Evolutionary conservation across 2,113 vertebrate genomes (phyloP).

Genomic region (Pionites leucogaster): DNA sequence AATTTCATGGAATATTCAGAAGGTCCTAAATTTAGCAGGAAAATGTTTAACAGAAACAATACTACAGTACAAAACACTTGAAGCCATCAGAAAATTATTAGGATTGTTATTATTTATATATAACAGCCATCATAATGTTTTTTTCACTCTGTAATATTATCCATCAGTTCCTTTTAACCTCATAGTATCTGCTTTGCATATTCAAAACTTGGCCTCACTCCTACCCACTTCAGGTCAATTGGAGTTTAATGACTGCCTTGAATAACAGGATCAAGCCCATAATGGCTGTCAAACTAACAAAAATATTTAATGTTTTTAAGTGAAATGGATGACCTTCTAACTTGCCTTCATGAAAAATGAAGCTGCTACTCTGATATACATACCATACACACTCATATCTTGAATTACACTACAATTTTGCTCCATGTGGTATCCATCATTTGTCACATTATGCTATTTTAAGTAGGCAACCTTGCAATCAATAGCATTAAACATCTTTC

Average conservation of each 20-base stretch:
- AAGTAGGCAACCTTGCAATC: constrained; percentile 49
- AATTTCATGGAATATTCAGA: not conserved
- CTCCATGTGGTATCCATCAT: constrained; percentile 7
- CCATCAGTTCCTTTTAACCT: not conserved
- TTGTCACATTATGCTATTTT: constrained; percentile 57
- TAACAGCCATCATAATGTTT: not conserved
- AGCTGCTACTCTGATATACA: not conserved
- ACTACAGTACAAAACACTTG: not conserved
- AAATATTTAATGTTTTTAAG: constrained; percentile 4
- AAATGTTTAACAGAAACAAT: not conserved
- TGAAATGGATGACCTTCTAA: constrained; percentile 50
- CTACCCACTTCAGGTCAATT: constrained; percentile 26
- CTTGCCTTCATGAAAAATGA: constrained; percentile 38
- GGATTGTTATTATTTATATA: not conserved
- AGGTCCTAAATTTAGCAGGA: not conserved
- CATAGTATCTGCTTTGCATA: not conserved
- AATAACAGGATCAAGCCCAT: constrained; percentile 43
- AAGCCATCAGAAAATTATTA: not conserved
- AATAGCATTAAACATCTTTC: constrained; percentile 53
- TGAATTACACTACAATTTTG: constrained; percentile 38
- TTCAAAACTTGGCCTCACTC: not conserved
- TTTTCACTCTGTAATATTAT: not conserved
- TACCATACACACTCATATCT: not conserved
- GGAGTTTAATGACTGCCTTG: constrained; percentile 40
- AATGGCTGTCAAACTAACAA: constrained; percentile 49